These are phyloP conservation scores for Orius laevigatus DNA, from an alignment of 1,140 invertebrate genomes.

Conservation along the genomic window DNA sequence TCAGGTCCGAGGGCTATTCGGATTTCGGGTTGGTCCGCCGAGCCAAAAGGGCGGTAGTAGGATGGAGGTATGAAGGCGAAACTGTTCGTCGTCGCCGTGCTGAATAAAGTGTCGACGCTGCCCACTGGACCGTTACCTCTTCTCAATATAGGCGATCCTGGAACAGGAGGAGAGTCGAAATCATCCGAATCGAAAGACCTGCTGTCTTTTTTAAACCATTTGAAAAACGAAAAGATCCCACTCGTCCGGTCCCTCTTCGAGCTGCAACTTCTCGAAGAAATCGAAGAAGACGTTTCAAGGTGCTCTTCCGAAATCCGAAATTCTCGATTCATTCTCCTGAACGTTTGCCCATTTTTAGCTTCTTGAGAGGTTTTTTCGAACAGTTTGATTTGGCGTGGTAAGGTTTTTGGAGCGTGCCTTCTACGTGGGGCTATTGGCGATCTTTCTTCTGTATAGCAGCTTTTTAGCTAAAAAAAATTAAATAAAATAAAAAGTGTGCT, in stretches of 20 bases:
- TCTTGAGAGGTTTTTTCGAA: no score
- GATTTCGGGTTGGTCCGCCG: constrained; percentile 25
- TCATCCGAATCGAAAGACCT: constrained; percentile 18
- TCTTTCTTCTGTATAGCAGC: no score
- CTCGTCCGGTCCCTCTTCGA: constrained; percentile 17
- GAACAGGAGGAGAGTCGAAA: constrained; percentile 8
- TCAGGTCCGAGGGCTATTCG: constrained; percentile 32
- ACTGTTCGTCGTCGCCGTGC: constrained; percentile 49
- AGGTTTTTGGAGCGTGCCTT: no score
- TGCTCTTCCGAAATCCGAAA: constrained; percentile 4
- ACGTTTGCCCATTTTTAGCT: no score
- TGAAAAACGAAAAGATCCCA: constrained; percentile 32
- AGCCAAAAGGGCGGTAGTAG: constrained; percentile 29
- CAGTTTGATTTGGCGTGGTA: no score
- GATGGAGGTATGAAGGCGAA: constrained; percentile 47
- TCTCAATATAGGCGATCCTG: constrained; percentile 15
- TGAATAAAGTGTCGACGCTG: constrained; percentile 40
- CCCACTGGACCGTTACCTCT: constrained; percentile 29
- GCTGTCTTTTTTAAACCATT: constrained; percentile 29
- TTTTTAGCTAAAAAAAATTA: no score
- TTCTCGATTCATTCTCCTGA: constrained; percentile 3
- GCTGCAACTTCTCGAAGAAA: constrained; percentile 10
- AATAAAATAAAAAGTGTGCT: no score
- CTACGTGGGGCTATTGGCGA: no score
- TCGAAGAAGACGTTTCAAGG: constrained; percentile 2